A percentile compares a stretch with the other conserved stretches of the same genome.
Conservation (phyloP, 2,113 vertebrate species). For the Clinocottus analis region DNA sequence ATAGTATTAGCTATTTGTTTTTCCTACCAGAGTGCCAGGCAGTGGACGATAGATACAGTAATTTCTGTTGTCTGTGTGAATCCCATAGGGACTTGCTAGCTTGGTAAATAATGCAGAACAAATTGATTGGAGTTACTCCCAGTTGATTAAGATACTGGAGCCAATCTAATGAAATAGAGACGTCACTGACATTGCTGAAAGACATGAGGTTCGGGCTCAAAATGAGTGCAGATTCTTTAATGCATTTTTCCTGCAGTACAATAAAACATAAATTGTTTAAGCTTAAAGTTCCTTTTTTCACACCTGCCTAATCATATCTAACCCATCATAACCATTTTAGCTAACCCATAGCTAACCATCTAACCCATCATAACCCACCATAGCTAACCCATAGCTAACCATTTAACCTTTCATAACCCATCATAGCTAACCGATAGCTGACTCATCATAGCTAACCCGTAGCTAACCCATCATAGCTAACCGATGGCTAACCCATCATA, state of each 20-base stretch:
- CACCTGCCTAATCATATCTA: not conserved
- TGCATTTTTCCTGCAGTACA: not conserved
- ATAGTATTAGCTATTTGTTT: slow-evolving; percentile 23
- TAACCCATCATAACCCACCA: no score
- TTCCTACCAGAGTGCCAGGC: slow-evolving; percentile 18
- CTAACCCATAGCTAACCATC: no score
- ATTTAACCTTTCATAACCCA: no score
- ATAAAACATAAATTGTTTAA: not conserved
- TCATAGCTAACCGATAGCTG: no score
- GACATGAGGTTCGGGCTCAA: not conserved
- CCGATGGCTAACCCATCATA: no score
- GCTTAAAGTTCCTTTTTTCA: not conserved
- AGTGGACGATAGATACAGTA: slow-evolving; percentile 41
- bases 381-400: no score
- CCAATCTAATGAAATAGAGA: slow-evolving; percentile 39
- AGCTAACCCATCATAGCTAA: no score
- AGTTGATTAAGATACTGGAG: slow-evolving; percentile 51
- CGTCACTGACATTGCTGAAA: slow-evolving; percentile 6
- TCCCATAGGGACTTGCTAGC: slow-evolving; percentile 35
- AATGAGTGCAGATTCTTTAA: not conserved
- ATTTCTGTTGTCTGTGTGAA: slow-evolving; percentile 56
- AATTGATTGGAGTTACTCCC: slow-evolving; percentile 70
- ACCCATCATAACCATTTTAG: no score
- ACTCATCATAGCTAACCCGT: no score
- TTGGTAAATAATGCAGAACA: slow-evolving; percentile 67